phyloP scores from a whole-genome alignment of 2,888 invertebrate species.

The Nephrotoma guestfalica region DNA sequence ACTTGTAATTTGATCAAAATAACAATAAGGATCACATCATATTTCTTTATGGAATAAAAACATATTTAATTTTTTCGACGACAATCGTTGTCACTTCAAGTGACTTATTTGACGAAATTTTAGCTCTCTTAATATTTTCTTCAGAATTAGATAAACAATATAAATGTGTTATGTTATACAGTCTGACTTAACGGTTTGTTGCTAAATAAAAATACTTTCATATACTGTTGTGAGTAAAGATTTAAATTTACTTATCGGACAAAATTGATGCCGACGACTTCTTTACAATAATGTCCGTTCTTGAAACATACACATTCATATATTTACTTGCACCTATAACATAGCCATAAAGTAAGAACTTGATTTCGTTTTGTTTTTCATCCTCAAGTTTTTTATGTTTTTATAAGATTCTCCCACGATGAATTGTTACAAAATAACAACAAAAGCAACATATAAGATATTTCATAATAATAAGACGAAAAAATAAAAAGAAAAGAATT shows the following conservation, averaged over 20 bases:
- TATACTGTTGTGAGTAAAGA: not conserved
- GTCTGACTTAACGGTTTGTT: not conserved
- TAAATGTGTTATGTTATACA: not conserved
- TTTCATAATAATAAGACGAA: not conserved
- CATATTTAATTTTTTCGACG: not conserved
- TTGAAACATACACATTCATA: not conserved
- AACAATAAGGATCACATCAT: not conserved
- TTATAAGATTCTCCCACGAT: slow-evolving; percentile 2
- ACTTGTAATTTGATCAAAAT: not conserved
- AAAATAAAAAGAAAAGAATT: not conserved
- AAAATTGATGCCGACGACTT: not conserved
- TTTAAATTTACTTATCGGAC: not conserved
- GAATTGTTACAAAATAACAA: not conserved
- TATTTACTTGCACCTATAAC: not conserved
- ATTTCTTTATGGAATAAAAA: not conserved
- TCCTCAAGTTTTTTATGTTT: not conserved
- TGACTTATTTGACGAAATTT: not conserved
- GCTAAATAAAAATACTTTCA: not conserved
- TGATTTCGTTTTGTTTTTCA: not conserved
- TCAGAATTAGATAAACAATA: not conserved
- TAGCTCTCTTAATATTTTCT: not conserved
- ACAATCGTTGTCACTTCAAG: not conserved
- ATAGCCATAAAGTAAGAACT: not conserved
- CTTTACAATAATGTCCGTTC: not conserved
- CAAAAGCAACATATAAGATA: not conserved